phyloP scores from a whole-genome alignment of 2,113 vertebrate species.

The Himantopus leucocephalus region DNA sequence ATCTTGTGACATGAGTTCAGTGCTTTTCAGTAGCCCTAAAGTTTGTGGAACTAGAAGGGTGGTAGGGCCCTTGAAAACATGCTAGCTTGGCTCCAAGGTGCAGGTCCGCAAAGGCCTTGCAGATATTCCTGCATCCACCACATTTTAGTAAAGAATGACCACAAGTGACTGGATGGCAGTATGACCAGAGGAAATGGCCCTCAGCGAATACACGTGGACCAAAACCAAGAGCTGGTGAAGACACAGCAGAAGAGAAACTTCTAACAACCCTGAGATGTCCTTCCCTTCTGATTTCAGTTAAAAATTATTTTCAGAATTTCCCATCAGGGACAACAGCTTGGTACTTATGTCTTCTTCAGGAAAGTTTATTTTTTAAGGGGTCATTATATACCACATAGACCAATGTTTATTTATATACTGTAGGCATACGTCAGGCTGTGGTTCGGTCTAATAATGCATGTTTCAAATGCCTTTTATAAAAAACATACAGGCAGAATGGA shows the following conservation, averaged over 20 bases:
- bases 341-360: background rate
- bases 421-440: background rate
- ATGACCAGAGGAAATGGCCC: background rate
- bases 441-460: background rate
- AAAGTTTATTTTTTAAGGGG: background rate
- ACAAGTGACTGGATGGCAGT: background rate
- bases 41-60: background rate
- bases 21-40: background rate
- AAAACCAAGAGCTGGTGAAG: background rate
- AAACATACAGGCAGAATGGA: background rate
- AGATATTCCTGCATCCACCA: background rate
- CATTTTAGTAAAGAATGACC: background rate
- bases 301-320: background rate
- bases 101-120: background rate
- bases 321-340: background rate
- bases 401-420: background rate
- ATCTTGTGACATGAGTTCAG: background rate
- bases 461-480: background rate
- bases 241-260: background rate
- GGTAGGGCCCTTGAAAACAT: background rate
- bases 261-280: background rate
- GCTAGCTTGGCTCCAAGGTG: background rate
- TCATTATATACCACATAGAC: background rate
- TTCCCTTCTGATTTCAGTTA: background rate
- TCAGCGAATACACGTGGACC: background rate